Base-by-base conservation (phyloP, 2,797 vertebrate genomes). In the Halcyon chelicuti region DNA sequence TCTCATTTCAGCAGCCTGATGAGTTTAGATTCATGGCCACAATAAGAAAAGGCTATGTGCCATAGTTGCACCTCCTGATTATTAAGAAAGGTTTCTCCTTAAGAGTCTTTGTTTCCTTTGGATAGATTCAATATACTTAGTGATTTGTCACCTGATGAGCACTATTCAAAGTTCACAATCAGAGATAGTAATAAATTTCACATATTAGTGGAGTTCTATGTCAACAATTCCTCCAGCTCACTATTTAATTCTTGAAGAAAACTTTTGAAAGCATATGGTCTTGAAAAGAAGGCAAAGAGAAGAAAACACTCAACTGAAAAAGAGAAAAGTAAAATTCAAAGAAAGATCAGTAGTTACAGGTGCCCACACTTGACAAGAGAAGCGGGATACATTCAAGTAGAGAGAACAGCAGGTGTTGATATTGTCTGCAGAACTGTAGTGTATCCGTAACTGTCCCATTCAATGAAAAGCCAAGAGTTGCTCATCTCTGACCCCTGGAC, bases 111-210 rank as follows among this genome's bases (percentile, higher is more conserved):
- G 57, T 60, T 91, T 85, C 47, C 17, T 90, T 70, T 55, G 84
- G 77, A 70, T 1, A 81, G 44, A 70, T 31, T 61, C 39, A 68
- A 84, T 22, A 62, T 14, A n/a, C 40, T 49, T 65, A 40, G 61
- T 71, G 67, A 91, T 88, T 91, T 88, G 60, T 90, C 14, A 88
- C 35, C 63, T 87, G n/a, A 90, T 90, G 47, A 92, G 39, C 42
- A 74, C 52, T 88, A 78, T 74, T 91, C 83, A 74, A 85, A 92
- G 49, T 55, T 89, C 71, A 60, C 57, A 47, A 84, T 90, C 58
- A 84, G 78, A 90, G 11, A 71, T 65, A 31, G 46, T 47, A 81
- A 61, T 4, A 86, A 37, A 70, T 68, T 74, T 60, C 60, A 93
- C 8, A 8, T 14, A 61, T n/a, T 37, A 67, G 22, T 26, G 68